Evolutionary conservation across 2,888 invertebrate genomes (phyloP).

Genomic region (Heteromyza rotundicornis): DNA sequence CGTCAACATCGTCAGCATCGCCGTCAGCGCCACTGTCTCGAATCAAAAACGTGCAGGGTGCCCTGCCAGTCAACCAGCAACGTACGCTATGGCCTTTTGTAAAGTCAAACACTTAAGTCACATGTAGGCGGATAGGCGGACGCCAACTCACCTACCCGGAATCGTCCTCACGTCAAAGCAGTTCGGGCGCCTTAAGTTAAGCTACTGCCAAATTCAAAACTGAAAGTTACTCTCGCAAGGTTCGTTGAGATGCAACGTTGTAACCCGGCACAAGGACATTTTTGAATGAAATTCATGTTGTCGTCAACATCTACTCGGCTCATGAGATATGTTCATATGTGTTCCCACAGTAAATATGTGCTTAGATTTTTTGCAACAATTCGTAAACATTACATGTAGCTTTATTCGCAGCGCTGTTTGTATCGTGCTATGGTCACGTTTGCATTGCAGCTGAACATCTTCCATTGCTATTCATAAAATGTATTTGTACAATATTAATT

Average conservation of each 20-base stretch:
- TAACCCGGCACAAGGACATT: constrained; percentile 35
- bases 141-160: too few species aligned
- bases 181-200: constrained; percentile 18
- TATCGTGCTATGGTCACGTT: not conserved
- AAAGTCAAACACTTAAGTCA: constrained; percentile 37
- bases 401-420: not conserved
- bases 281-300: constrained; percentile 8
- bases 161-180: too few species aligned
- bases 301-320: not conserved
- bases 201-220: constrained; percentile 18
- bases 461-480: not conserved
- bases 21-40: not conserved
- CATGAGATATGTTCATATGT: too few species aligned
- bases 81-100: constrained; percentile 31
- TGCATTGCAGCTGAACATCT: not conserved
- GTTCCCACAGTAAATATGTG: not conserved
- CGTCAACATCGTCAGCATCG: constrained; percentile 2
- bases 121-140: not conserved
- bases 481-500: not conserved
- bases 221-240: constrained; percentile 18
- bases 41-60: constrained; percentile 6
- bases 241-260: constrained; percentile 6
- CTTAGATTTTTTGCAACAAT: not conserved
- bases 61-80: not conserved
- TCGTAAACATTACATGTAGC: too few species aligned